Base-by-base conservation (phyloP, 2,113 vertebrate genomes). In the Catharus bicknelli region DNA sequence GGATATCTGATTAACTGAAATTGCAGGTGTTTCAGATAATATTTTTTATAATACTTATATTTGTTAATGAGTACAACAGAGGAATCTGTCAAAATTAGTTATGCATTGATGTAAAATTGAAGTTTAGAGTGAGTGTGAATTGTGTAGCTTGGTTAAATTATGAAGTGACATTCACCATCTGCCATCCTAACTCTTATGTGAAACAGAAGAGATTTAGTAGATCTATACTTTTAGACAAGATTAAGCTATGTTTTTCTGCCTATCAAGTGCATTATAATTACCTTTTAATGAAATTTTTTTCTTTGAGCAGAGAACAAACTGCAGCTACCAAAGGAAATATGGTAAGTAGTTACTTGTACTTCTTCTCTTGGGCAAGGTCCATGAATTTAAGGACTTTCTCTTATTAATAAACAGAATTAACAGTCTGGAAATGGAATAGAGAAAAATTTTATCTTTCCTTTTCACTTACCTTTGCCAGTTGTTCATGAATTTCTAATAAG, bases 401-500 rank as follows among this genome's bases (percentile, higher is more conserved):
- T 19, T 90, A 88, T 77, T 93, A 94, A 81, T 94, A 91, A 95
- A 86, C n/a, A 86, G 72, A 93, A 93, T 94, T 96, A 95, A 92
- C 58, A 88, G 75, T 68, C 38, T 94, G 64, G 45, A 96, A 79
- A 89, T 59, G 19, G 32, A 61, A 84, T 26, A 57, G 59, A 81
- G 67, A 63, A 74, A 51, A 74, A 63, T 64, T 25, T 10, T 76
- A 48, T 64, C 40, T 58, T 86, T 43, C 38, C 25, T 69, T 89
- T 95, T 42, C 58, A 77, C 98, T 98, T 97, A 99, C 99, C 98
- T 98, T 99, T 91, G 99, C 98, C 84, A 99, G 98, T 54, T 99
- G 98, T 70, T 99, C 98, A 6, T 99, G 99, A 55, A 99, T 99
- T 91, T 99, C 99, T 91, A 99, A 98, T 95, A 99, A 97, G 38